phyloP scores from a whole-genome alignment of 1,140 invertebrate genomes.

The Euwallacea similis region DNA sequence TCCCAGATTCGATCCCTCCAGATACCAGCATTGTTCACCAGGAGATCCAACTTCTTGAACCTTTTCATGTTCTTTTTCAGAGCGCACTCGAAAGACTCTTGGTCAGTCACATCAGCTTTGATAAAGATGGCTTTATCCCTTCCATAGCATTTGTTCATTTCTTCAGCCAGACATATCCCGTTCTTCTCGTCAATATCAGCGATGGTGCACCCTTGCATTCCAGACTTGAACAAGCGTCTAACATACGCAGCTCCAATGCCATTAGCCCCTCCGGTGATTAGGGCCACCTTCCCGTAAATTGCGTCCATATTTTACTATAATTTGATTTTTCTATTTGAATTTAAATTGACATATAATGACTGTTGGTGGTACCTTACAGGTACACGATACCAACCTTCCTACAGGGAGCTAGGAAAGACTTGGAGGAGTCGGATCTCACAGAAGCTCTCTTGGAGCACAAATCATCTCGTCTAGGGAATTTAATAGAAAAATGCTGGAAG shows the following conservation, averaged over 20 bases:
- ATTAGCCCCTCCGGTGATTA: slow-evolving; percentile 27
- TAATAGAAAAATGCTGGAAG: slow-evolving; percentile 59
- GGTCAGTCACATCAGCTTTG: slow-evolving; percentile 26
- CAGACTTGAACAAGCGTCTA: slow-evolving; percentile 17
- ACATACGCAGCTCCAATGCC: slow-evolving; percentile 31
- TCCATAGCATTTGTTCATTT: slow-evolving; percentile 36
- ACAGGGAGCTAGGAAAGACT: slow-evolving; percentile 58
- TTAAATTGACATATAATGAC: neutral
- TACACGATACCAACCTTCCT: slow-evolving; percentile 59
- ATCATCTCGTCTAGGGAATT: slow-evolving; percentile 60
- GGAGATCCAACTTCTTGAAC: slow-evolving; percentile 52
- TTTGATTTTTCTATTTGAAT: neutral
- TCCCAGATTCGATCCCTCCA: slow-evolving; percentile 56
- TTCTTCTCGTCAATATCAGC: slow-evolving; percentile 19
- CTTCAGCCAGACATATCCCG: slow-evolving; percentile 25
- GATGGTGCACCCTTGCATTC: slow-evolving; percentile 26
- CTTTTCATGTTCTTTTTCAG: slow-evolving; percentile 34
- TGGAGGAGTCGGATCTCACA: slow-evolving; percentile 63
- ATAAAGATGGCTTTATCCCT: slow-evolving; percentile 37
- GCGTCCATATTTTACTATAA: slow-evolving; percentile 12
- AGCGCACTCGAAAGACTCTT: slow-evolving; percentile 27
- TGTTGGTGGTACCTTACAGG: slow-evolving; percentile 43
- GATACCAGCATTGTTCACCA: slow-evolving; percentile 58
- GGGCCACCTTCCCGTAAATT: slow-evolving; percentile 23
- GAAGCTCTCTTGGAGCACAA: slow-evolving; percentile 61